Percentiles rank a stretch among this genome's conserved stretches.
These are phyloP conservation scores for Nephrotoma appendiculata DNA, from an alignment of 2,888 invertebrate genomes.

Conservation along the genomic window DNA sequence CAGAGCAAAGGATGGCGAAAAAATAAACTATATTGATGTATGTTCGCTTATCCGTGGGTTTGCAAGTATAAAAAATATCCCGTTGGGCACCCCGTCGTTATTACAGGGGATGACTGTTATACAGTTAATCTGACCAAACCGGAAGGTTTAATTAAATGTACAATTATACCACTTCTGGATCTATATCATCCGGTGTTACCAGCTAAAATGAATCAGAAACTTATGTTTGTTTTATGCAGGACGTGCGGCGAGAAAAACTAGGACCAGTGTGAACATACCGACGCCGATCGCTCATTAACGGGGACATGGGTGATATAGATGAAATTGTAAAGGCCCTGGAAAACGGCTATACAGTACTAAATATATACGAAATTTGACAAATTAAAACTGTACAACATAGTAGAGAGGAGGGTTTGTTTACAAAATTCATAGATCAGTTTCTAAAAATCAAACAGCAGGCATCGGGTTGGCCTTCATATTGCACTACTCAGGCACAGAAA, in stretches of 20 bases:
- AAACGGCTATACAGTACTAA: background rate
- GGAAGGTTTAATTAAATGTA: background rate
- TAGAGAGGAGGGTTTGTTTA: background rate
- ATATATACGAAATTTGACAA: too few relatives aligned
- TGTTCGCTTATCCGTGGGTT: background rate
- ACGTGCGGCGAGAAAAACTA: background rate
- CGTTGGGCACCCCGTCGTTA: background rate
- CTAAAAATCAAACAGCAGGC: background rate
- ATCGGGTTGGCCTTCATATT: background rate
- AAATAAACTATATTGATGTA: background rate
- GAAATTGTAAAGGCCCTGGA: background rate
- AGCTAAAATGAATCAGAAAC: background rate
- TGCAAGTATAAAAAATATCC: background rate
- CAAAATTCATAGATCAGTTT: background rate
- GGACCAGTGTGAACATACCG: background rate
- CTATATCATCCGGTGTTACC: background rate
- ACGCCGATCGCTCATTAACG: background rate
- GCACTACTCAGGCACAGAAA: background rate
- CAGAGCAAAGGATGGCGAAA: background rate
- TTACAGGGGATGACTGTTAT: background rate
- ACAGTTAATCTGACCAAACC: background rate
- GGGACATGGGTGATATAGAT: background rate
- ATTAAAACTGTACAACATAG: background rate
- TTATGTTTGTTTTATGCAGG: background rate
- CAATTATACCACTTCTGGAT: background rate